Conservation (phyloP, 2,888 invertebrate genomes). For the Pristionchus entomophagus region DNA sequence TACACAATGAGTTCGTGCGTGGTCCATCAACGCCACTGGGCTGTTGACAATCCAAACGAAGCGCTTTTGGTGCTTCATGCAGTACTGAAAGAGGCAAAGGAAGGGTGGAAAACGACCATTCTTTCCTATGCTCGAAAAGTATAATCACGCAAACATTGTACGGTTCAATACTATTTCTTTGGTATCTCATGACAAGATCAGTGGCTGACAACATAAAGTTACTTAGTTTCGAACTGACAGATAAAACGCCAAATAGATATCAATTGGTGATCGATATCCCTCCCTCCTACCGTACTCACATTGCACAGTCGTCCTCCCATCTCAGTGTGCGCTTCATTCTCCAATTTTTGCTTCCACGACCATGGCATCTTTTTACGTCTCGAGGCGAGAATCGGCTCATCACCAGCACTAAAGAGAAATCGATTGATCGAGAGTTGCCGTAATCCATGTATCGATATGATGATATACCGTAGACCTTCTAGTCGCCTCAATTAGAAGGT, state of each 20-base stretch:
- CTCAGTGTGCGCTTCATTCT: not conserved
- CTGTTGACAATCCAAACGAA: not conserved
- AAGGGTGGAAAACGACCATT: too few relatives aligned
- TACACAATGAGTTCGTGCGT: conserved; percentile 35
- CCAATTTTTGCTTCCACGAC: not conserved
- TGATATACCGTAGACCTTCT: not conserved
- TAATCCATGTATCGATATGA: too few relatives aligned
- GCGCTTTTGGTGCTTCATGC: conserved; percentile 13
- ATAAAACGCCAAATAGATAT: too few relatives aligned
- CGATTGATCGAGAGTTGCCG: not conserved
- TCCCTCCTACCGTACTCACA: not conserved
- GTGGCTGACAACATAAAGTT: too few relatives aligned
- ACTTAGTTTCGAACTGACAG: too few relatives aligned
- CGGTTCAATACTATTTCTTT: too few relatives aligned
- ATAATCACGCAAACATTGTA: too few relatives aligned
- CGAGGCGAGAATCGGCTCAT: not conserved
- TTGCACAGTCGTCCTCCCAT: conserved; percentile 19
- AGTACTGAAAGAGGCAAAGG: not conserved
- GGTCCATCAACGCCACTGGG: conserved; percentile 14
- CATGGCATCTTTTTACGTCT: not conserved
- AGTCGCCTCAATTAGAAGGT: not conserved
- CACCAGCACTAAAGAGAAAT: not conserved
- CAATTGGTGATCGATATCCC: too few relatives aligned
- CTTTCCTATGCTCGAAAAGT: too few relatives aligned
- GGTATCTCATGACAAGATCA: too few relatives aligned